These are phyloP conservation scores for Cosmia pyralina DNA, from an alignment of 2,888 invertebrate genomes.

Conservation along the genomic window DNA sequence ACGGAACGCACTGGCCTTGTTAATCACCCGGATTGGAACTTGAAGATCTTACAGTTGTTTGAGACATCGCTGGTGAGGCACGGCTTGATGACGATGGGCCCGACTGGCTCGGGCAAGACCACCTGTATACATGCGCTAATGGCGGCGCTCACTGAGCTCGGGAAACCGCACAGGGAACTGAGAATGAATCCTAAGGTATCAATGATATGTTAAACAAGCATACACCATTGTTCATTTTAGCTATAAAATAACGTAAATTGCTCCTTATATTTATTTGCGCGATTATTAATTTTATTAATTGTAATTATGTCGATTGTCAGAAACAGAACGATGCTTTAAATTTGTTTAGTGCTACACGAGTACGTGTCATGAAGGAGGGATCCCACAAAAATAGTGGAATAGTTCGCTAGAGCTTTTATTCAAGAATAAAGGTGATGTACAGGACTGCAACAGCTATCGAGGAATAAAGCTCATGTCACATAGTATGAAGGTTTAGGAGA, in stretches of 20 bases:
- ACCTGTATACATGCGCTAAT: constrained; percentile 94
- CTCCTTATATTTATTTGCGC: not conserved
- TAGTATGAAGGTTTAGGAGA: no score
- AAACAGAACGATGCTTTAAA: not conserved
- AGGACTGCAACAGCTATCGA: no score
- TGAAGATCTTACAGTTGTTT: constrained; percentile 95
- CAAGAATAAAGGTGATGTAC: no score
- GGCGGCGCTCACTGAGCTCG: constrained; percentile 94
- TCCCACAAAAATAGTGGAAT: no score
- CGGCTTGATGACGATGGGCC: constrained; percentile 97
- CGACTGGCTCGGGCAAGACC: constrained; percentile 96
- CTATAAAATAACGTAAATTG: not conserved
- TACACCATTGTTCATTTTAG: not conserved
- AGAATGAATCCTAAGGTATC: constrained; percentile 96
- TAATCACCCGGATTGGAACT: constrained; percentile 96
- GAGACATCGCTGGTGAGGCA: constrained; percentile 97
- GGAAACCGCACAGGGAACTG: constrained; percentile 94
- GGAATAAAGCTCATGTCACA: no score
- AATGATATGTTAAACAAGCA: not conserved
- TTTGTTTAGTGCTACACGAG: not conserved
- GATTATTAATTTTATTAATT: not conserved
- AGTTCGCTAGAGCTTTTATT: no score
- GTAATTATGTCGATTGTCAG: not conserved
- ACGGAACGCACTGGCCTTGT: constrained; percentile 92
- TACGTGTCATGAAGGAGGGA: not conserved